These are phyloP conservation scores for Catalaphyllia jardinei DNA, from an alignment of 64 coral and sea anemone genomes.

Conservation along the genomic window DNA sequence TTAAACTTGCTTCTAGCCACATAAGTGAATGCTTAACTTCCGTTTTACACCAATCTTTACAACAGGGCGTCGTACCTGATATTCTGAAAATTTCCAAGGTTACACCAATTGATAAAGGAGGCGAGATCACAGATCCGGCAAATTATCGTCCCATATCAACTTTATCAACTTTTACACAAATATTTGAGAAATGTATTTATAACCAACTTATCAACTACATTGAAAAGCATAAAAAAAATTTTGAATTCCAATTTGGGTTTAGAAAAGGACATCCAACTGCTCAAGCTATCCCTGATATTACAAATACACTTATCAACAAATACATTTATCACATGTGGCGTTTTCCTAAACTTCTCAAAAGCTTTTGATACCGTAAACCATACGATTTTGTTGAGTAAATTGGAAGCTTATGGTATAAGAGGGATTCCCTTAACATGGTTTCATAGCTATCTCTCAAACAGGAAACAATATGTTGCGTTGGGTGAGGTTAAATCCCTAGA, in stretches of 20 bases:
- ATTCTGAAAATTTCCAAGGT: conserved; percentile 41
- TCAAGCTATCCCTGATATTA: background rate
- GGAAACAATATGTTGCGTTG: conserved; percentile 56
- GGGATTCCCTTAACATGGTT: conserved; percentile 42
- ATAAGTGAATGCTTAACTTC: too few relatives aligned
- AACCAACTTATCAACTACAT: conserved; percentile 29
- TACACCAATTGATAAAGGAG: conserved; percentile 37
- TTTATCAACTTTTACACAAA: conserved; percentile 36
- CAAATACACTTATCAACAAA: conserved; percentile 51
- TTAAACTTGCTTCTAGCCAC: too few relatives aligned
- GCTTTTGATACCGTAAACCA: conserved; percentile 36
- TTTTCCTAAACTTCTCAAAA: conserved; percentile 52
- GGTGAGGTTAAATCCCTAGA: conserved; percentile 32
- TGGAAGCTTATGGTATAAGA: conserved; percentile 30
- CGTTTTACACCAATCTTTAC: too few relatives aligned
- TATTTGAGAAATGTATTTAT: conserved; percentile 41
- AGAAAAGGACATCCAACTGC: conserved; percentile 51
- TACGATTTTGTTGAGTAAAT: conserved; percentile 14
- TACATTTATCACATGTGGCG: conserved; percentile 49
- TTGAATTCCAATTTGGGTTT: conserved; percentile 52
- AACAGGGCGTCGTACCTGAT: conserved; percentile 36
- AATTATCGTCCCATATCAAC: conserved; percentile 50
- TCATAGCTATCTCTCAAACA: conserved; percentile 32
- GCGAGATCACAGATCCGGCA: conserved; percentile 45
- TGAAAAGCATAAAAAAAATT: conserved; percentile 35